Conservation (phyloP, 2,113 vertebrate genomes). For the Rhipidura dahli region DNA sequence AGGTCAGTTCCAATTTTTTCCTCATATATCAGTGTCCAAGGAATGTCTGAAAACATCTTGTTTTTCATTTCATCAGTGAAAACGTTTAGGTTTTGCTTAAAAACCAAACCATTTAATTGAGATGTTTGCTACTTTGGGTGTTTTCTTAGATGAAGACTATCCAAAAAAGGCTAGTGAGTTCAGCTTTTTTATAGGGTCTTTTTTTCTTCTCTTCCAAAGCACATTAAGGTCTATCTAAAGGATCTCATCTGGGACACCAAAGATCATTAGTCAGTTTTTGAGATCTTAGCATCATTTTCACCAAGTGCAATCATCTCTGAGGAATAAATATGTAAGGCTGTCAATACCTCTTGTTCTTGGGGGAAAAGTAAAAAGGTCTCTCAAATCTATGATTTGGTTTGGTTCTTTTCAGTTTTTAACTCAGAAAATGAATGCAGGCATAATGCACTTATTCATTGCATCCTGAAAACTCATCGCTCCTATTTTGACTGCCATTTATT, state of each 20-base stretch:
- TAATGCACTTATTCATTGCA: neutral
- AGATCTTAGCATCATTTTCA: neutral
- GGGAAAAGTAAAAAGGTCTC: neutral
- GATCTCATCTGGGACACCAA: neutral
- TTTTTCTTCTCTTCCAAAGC: neutral
- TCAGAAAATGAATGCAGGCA: neutral
- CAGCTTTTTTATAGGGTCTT: neutral
- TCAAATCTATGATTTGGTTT: neutral
- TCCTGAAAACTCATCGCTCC: neutral
- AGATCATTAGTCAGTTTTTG: neutral
- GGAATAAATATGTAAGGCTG: neutral
- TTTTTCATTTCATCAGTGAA: constrained; percentile 2
- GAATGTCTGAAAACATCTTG: constrained; percentile 33
- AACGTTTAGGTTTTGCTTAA: neutral
- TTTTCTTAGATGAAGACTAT: neutral
- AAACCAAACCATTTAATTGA: neutral
- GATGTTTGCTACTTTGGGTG: neutral
- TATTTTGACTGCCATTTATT: neutral
- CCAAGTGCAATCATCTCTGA: neutral
- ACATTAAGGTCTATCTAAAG: neutral
- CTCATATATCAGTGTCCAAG: neutral
- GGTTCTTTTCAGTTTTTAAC: neutral
- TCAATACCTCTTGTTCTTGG: neutral
- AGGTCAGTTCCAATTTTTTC: neutral
- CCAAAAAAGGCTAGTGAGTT: neutral